A percentile compares a stretch with the other conserved stretches of the same genome.
phyloP scores from a whole-genome alignment of 2,888 invertebrate species.

The Perizoma flavofasciatum region DNA sequence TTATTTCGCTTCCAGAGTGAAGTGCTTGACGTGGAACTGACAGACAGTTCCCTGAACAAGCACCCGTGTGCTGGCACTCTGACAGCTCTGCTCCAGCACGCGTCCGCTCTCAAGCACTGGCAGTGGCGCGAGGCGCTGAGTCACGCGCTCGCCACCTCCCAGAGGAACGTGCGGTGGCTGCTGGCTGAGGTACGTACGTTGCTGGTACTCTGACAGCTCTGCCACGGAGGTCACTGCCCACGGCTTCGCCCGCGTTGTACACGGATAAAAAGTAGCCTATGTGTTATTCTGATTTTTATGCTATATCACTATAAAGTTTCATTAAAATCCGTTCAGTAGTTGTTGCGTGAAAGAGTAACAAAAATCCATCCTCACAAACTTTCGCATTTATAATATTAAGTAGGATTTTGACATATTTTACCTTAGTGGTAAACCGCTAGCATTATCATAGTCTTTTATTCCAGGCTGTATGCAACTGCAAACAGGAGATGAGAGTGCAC shows the following conservation, averaged over 20 bases:
- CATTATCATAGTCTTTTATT: constrained; percentile 10
- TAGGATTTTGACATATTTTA: too few species aligned
- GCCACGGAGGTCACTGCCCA: too few species aligned
- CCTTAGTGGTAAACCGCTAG: too few species aligned
- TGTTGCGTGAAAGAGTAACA: too few species aligned
- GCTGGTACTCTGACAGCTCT: too few species aligned
- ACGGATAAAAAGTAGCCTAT: too few species aligned
- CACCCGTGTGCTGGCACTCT: constrained; percentile 56
- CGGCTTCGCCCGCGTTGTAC: too few species aligned
- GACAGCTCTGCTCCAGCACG: constrained; percentile 49
- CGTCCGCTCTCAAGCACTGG: constrained; percentile 25
- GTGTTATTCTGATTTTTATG: too few species aligned
- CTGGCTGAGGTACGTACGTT: constrained; percentile 55
- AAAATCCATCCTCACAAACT: too few species aligned
- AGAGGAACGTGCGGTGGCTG: constrained; percentile 49
- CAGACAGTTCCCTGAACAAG: constrained; percentile 52
- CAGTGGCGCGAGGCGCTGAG: constrained; percentile 39
- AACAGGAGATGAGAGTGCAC: constrained; percentile 49
- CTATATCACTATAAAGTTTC: too few species aligned
- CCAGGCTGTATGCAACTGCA: constrained; percentile 62
- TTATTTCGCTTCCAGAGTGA: constrained; percentile 40
- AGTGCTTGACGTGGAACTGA: constrained; percentile 50
- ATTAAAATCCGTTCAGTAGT: too few species aligned
- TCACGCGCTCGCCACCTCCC: constrained; percentile 25
- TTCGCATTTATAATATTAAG: too few species aligned